phyloP scores from a whole-genome alignment of 2,888 invertebrate species.

The Hecatera dysodea region DNA sequence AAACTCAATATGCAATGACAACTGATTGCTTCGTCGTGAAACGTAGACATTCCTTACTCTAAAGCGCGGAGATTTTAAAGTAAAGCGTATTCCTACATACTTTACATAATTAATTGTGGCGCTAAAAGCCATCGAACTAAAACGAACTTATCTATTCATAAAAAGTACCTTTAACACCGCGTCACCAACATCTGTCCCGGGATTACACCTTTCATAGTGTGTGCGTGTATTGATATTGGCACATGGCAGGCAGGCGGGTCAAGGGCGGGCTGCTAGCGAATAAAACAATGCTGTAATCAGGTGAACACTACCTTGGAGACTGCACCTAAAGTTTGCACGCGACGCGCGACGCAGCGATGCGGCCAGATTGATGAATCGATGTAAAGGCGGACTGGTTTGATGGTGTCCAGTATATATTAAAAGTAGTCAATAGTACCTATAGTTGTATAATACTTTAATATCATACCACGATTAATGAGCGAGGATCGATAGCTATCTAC shows the following conservation, averaged over 20 bases:
- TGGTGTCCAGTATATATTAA: background rate
- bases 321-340: constrained; percentile 67
- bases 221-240: constrained; percentile 48
- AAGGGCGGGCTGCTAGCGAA: constrained; percentile 44
- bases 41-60: too few relatives aligned
- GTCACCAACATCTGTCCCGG: constrained; percentile 10
- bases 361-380: constrained; percentile 23
- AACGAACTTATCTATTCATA: background rate
- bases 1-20: too few relatives aligned
- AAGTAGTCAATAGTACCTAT: too few relatives aligned
- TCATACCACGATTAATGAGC: too few relatives aligned
- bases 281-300: constrained; percentile 57
- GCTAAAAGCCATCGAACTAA: background rate
- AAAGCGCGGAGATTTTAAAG: too few relatives aligned
- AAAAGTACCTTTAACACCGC: constrained; percentile 1
- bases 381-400: background rate
- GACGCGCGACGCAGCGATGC: constrained; percentile 53
- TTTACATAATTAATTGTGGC: too few relatives aligned
- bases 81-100: too few relatives aligned
- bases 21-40: too few relatives aligned
- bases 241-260: constrained; percentile 45
- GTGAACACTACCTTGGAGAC: constrained; percentile 55
- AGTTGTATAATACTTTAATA: too few relatives aligned
- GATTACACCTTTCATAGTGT: constrained; percentile 12
- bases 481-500: too few relatives aligned